A percentile compares a stretch with the other conserved stretches of the same genome.
These are phyloP conservation scores for Cactoblastis cactorum DNA, from an alignment of 2,888 invertebrate species.

Conservation along the genomic window DNA sequence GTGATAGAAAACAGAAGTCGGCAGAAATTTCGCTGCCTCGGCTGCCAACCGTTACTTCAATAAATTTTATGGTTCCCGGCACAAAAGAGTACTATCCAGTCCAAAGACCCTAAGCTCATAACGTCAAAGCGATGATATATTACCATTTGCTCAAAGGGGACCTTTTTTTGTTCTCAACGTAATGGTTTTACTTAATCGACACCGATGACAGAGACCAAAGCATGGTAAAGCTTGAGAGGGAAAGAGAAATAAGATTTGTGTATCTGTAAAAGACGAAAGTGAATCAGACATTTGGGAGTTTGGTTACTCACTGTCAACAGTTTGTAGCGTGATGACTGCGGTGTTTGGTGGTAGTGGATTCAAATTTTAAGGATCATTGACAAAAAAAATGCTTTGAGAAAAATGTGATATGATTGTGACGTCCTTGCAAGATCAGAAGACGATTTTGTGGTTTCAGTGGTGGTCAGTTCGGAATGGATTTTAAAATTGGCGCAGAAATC, in stretches of 20 bases:
- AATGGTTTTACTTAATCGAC: slow-evolving; percentile 77
- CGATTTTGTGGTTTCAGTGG: not conserved
- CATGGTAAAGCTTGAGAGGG: slow-evolving; percentile 26
- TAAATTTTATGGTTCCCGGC: slow-evolving; percentile 62
- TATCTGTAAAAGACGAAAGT: slow-evolving; percentile 60
- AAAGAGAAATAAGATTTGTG: slow-evolving; percentile 46
- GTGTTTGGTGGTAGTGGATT: slow-evolving; percentile 12
- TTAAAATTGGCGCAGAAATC: slow-evolving; percentile 6
- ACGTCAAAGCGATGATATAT: slow-evolving; percentile 78
- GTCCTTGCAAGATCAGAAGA: no score
- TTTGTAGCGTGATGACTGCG: slow-evolving; percentile 52
- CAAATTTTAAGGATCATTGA: not conserved
- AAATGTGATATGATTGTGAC: not conserved
- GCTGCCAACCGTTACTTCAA: slow-evolving; percentile 56
- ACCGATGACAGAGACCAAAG: slow-evolving; percentile 34
- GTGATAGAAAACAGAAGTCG: slow-evolving; percentile 3
- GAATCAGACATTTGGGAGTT: slow-evolving; percentile 61
- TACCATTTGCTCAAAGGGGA: slow-evolving; percentile 77
- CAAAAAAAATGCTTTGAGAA: not conserved
- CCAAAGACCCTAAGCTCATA: slow-evolving; percentile 62
- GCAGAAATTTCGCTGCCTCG: slow-evolving; percentile 28
- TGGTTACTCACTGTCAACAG: slow-evolving; percentile 67
- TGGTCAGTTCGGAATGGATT: not conserved
- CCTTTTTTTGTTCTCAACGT: slow-evolving; percentile 77
- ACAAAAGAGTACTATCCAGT: slow-evolving; percentile 57